A percentile compares a stretch with the other conserved stretches of the same genome.
Evolutionary conservation across 2,113 vertebrate genomes (phyloP).

Genomic region (Epinephelus lanceolatus): DNA sequence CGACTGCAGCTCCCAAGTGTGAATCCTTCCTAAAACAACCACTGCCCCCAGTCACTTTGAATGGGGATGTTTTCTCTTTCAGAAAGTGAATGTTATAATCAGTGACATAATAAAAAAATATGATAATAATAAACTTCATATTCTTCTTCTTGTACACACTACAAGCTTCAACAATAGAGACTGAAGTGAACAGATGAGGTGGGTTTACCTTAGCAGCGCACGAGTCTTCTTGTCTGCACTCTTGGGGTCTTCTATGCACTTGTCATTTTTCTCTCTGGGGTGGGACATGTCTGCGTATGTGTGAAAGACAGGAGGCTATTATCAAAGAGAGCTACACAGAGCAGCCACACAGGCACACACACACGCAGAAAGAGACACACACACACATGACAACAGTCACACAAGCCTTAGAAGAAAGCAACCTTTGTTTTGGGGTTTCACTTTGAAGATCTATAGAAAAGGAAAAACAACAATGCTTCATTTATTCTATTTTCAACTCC

Average conservation of each 20-base stretch:
- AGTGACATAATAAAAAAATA: not conserved
- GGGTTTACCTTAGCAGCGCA: conserved; percentile 89
- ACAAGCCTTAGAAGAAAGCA: conserved; percentile 84
- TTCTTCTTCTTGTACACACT: not conserved
- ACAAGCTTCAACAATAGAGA: conserved; percentile 10
- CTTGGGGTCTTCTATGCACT: conserved; percentile 90
- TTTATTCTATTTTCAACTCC: conserved; percentile 86
- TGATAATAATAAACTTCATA: not conserved
- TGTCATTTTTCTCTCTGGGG: conserved; percentile 91
- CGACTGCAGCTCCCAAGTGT: conserved; percentile 7
- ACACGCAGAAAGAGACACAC: conserved; percentile 55
- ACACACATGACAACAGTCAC: conserved; percentile 70
- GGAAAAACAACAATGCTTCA: conserved; percentile 85
- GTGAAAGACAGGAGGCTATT: conserved; percentile 74
- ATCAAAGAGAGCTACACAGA: conserved; percentile 74
- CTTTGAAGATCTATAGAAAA: conserved; percentile 87
- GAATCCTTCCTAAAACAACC: conserved; percentile 20
- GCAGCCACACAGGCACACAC: conserved; percentile 54
- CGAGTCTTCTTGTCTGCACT: conserved; percentile 93
- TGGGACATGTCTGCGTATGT: conserved; percentile 88
- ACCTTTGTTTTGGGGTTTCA: conserved; percentile 85
- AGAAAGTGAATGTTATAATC: not conserved
- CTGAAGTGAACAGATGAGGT: not conserved
- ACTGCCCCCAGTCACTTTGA: not conserved
- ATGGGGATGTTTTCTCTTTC: not conserved